phyloP scores from a whole-genome alignment of 2,888 invertebrate genomes.

The Tachina lurida region DNA sequence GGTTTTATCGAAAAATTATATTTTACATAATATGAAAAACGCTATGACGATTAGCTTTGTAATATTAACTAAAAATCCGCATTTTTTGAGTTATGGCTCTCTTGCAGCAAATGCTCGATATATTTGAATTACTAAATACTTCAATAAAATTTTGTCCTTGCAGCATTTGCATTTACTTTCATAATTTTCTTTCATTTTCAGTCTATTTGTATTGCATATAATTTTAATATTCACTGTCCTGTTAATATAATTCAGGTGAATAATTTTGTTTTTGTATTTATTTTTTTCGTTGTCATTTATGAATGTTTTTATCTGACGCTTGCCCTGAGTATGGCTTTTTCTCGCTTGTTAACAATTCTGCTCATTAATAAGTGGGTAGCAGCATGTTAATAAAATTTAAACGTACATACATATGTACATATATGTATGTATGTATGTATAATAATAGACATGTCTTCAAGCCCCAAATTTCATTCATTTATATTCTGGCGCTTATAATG shows the following conservation, averaged over 20 bases:
- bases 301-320: slow-evolving; percentile 42
- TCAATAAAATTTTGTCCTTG: too few relatives aligned
- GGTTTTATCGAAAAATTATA: too few relatives aligned
- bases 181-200: neutral
- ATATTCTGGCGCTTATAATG: slow-evolving; percentile 48
- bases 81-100: too few relatives aligned
- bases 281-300: slow-evolving; percentile 5
- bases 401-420: too few relatives aligned
- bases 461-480: slow-evolving; percentile 57
- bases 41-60: too few relatives aligned
- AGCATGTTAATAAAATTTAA: slow-evolving; percentile 49
- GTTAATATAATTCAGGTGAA: slow-evolving; percentile 29
- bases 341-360: slow-evolving; percentile 43
- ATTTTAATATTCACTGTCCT: slow-evolving; percentile 9
- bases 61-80: too few relatives aligned
- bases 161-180: neutral
- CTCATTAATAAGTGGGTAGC: slow-evolving; percentile 54
- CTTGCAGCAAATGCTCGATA: too few relatives aligned
- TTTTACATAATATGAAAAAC: too few relatives aligned
- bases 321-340: slow-evolving; percentile 38
- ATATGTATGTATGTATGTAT: too few relatives aligned
- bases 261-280: slow-evolving; percentile 29
- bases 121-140: too few relatives aligned
- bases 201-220: neutral
- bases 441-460: slow-evolving; percentile 38